Percentiles rank a stretch among this genome's conserved stretches.
Evolutionary conservation across 1,140 invertebrate species (phyloP).

Genomic region (Drosophila littoralis): DNA sequence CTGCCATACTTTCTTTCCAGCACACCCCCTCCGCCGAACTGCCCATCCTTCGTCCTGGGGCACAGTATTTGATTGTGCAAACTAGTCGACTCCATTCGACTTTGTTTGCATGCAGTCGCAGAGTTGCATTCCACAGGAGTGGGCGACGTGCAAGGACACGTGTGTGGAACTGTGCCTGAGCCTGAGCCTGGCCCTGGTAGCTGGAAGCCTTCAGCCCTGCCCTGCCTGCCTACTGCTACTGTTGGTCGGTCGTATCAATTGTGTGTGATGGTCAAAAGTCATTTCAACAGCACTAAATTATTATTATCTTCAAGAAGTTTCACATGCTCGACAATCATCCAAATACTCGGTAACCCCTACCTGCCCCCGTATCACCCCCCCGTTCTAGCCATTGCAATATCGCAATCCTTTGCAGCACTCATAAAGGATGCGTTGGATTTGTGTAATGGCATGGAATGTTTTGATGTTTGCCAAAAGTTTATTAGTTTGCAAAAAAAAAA

Average conservation of each 20-base stretch:
- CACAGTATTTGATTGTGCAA: slow-evolving; percentile 58
- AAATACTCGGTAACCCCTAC: slow-evolving; percentile 49
- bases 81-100: slow-evolving; percentile 63
- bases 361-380: neutral
- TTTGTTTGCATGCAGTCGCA: slow-evolving; percentile 51
- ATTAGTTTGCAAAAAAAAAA: slow-evolving; percentile 23
- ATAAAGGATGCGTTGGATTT: slow-evolving; percentile 69
- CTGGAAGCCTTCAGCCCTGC: neutral
- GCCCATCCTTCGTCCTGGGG: neutral
- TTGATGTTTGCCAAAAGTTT: slow-evolving; percentile 67
- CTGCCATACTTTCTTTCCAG: slow-evolving; percentile 2
- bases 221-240: neutral
- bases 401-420: slow-evolving; percentile 37
- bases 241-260: slow-evolving; percentile 76
- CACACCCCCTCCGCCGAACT: no score
- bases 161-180: slow-evolving; percentile 38
- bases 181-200: neutral
- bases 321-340: slow-evolving; percentile 79
- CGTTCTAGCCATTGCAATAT: neutral
- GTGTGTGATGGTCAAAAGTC: slow-evolving; percentile 85
- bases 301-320: slow-evolving; percentile 85
- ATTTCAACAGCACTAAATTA: slow-evolving; percentile 85
- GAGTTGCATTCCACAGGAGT: slow-evolving; percentile 62
- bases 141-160: slow-evolving; percentile 43
- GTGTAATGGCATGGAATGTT: slow-evolving; percentile 79